Conservation (phyloP, 2,113 vertebrate genomes). For the Tretioscincus oriximinensis region DNA sequence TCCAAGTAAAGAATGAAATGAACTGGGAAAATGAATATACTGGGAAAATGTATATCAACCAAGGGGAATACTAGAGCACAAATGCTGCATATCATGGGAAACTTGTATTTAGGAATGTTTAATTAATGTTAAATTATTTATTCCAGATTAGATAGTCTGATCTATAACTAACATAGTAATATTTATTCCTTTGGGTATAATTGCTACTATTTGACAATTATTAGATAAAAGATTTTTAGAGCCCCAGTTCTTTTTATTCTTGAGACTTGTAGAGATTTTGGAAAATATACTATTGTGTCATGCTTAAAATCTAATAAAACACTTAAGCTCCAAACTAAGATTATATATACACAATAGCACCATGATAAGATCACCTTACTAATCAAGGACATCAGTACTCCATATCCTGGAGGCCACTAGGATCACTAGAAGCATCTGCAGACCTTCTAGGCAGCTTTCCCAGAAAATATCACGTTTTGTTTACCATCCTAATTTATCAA, state of each 20-base stretch:
- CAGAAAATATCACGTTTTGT: not conserved
- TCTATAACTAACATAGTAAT: too few species aligned
- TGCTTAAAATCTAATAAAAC: not conserved
- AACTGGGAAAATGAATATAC: too few species aligned
- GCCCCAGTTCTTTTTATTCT: not conserved
- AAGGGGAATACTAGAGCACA: not conserved
- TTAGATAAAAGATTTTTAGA: not conserved
- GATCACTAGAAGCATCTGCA: not conserved
- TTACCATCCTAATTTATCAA: not conserved
- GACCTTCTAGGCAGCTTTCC: not conserved
- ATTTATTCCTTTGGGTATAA: not conserved
- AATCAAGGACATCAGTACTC: conserved; percentile 12
- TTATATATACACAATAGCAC: not conserved
- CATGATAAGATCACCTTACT: not conserved
- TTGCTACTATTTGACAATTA: not conserved
- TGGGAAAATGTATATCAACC: not conserved
- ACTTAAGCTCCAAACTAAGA: not conserved
- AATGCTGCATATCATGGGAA: not conserved
- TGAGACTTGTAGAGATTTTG: not conserved
- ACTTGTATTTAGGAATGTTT: not conserved
- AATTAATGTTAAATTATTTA: not conserved
- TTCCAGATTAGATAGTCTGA: not conserved
- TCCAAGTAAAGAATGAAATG: conserved; percentile 4
- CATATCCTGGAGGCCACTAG: not conserved
- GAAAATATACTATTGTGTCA: not conserved